Evolutionary conservation across 53 echinoderm and acorn worm species (phyloP), one percentile per base, ranked within the genome.

Genomic region (Apostichopus leukothele): DNA sequence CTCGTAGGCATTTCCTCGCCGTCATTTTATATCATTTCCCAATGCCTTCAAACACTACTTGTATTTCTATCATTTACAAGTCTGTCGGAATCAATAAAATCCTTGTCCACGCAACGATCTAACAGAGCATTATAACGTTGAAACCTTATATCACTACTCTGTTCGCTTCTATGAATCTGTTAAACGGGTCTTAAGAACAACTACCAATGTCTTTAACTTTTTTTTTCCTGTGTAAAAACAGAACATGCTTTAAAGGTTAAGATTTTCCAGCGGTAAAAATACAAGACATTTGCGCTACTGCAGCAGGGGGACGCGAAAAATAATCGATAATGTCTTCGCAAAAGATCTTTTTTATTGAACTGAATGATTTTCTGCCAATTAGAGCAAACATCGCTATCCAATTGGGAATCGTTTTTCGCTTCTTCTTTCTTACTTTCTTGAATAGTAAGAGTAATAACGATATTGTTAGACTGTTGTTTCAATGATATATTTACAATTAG

Each of bases 301-400:
- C 18, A 53, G 52, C 18, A 13, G 19, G 79, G 53, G 50, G 53
- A 79, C 10, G 14, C 52, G 13, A 79, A 52, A 12, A 53, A 39
- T 39, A 79, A 79, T 79, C 79, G 79, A 79, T 79, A 39, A 79
- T 51, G 79, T 27, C 54, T 51, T 79, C 51, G 19, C 50, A 39
- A 39, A 50, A 79, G 51, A 52, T 50, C 51, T 52, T 52, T 53
- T 79, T 79, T 79, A 79, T 79, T 52, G 79, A 79, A 79, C 79
- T 9, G 53, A 79, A 79, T 79, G 79, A 79, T 79, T 79, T 79
- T 79, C 79, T 79, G 79, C 79, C 79, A 79, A 52, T 79, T 79
- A 53, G 9, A 79, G 53, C 9, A 79, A 79, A 79, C 63, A 63
- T 63, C 63, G 63, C 16, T 11, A 63, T 63, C 63, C 63, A 63